Base-by-base conservation (phyloP, 1,140 invertebrate species). In the Drosophila leontia region DNA sequence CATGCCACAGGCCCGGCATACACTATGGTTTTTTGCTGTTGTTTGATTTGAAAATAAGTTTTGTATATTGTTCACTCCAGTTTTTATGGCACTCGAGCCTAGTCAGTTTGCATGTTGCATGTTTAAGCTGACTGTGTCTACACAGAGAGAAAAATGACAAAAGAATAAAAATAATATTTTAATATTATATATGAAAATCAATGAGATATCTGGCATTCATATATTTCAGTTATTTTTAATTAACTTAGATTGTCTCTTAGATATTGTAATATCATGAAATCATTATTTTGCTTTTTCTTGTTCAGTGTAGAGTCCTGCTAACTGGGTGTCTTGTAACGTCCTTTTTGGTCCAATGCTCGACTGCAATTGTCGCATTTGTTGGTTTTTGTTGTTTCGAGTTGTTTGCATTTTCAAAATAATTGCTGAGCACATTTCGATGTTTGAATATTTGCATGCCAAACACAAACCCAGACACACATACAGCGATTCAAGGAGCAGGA, bases 41-140 rank as follows among this genome's bases (percentile, higher is more conserved):
- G 72, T 87, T 87, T 87, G 84, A 83, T 88, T 87, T 87, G 72
- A 78, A 68, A 87, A 87, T 83, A 83, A 87, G 71, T 87, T 78
- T 82, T 82, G 61, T 78, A 75, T 59, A 79, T 51, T 78, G 56
- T 78, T 78, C 75, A 78, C 76, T 78, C 76, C 75, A 78, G 75
- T 78, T 78, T 78, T 71, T 78, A 77, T 78, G 64, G 75, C 50
- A 69, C 63, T 77, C 50, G 63, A 47, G 75, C 57, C 67, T 51
- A 72, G 53, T 57, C 67, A 44, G 57, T 78, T 75, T 75, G 72
- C 72, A 77, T 62, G 68, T 74, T 77, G 62, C 58, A 74, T 62
- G 47, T 60, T 75, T 23, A 32, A 50, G 34, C 39, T 61, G 26
- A 32, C 29, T 56, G 35, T 32, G 44, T 34, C 35, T 75, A 35